Conservation (phyloP, 2,888 invertebrate genomes). For the Cyclophora punctaria region DNA sequence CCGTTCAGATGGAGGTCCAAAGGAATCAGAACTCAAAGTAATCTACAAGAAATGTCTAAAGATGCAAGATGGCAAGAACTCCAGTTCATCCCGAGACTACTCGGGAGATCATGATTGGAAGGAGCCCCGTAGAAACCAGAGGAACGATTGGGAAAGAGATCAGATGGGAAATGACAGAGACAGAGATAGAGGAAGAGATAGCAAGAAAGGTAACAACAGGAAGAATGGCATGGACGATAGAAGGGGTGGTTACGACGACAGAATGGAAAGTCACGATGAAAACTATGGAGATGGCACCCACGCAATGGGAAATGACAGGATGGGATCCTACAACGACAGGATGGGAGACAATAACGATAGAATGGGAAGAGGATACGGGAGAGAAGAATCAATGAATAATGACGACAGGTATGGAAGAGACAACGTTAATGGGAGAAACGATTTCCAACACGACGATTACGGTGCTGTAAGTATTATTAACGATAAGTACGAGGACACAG, state of each 20-base stretch:
- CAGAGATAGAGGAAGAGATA: conserved; percentile 21
- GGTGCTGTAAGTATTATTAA: conserved; percentile 37
- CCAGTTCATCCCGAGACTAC: conserved; percentile 28
- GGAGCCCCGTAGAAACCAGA: conserved; percentile 34
- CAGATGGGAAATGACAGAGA: conserved; percentile 22
- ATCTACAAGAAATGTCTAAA: conserved; percentile 75
- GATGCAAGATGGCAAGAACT: conserved; percentile 47
- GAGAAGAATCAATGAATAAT: conserved; percentile 19
- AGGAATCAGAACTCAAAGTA: conserved; percentile 73
- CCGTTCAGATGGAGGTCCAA: conserved; percentile 74
- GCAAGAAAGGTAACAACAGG: conserved; percentile 18
- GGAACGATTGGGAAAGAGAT: conserved; percentile 32
- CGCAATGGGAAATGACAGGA: conserved; percentile 10
- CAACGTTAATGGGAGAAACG: conserved; percentile 30
- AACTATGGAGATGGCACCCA: conserved; percentile 24
- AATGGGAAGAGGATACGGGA: conserved; percentile 12
- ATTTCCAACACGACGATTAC: conserved; percentile 42
- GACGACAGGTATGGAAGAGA: conserved; percentile 22
- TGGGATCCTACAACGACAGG: conserved; percentile 6
- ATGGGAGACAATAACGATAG: conserved; percentile 13
- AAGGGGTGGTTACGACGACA: conserved; percentile 22
- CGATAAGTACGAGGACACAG: too few relatives aligned
- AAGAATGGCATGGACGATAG: conserved; percentile 15
- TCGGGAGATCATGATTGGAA: conserved; percentile 40
- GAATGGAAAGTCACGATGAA: conserved; percentile 18